phyloP scores from a whole-genome alignment of 2,113 vertebrate species.

The Trichechus manatus region DNA sequence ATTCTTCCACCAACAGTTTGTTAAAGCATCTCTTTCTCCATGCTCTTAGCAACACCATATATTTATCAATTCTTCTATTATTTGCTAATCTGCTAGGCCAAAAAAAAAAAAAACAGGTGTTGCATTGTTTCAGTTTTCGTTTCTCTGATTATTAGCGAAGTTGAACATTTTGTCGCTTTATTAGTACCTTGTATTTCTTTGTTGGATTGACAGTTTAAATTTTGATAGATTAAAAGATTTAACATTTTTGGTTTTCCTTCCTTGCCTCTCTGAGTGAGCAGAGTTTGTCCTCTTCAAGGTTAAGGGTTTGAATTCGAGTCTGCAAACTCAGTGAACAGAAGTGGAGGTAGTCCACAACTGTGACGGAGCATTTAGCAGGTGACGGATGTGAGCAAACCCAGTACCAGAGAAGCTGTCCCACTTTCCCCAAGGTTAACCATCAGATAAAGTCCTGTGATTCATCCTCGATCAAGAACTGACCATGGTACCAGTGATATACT shows the following conservation, averaged over 20 bases:
- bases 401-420: background rate
- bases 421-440: background rate
- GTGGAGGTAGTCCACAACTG: background rate
- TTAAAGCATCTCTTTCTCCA: background rate
- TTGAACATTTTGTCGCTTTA: background rate
- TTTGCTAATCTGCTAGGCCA: background rate
- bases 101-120: background rate
- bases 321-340: background rate
- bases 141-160: background rate
- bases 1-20: background rate
- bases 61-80: background rate
- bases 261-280: background rate
- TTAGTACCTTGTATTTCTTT: slow-evolving; percentile 42
- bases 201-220: background rate
- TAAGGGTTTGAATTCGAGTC: background rate
- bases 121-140: background rate
- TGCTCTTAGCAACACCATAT: background rate
- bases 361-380: background rate
- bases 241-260: background rate
- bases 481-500: background rate
- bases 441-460: background rate
- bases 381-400: background rate
- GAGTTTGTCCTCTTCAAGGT: background rate
- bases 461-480: background rate
- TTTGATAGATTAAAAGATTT: too few species aligned